Evolutionary conservation across 1,140 invertebrate species (phyloP).

Genomic region (Heliothis virescens): DNA sequence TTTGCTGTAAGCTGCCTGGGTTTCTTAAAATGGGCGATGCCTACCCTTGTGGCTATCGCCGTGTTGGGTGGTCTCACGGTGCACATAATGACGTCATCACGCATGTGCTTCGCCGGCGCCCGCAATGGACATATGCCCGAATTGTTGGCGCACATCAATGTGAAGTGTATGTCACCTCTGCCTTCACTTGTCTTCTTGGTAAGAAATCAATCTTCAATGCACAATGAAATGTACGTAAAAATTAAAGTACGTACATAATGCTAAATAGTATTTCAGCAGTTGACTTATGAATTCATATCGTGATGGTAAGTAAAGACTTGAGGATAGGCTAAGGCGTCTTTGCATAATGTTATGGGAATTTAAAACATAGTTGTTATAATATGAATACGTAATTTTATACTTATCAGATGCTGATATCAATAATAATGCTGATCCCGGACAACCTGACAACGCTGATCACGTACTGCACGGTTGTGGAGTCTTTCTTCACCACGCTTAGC

Average conservation of each 20-base stretch:
- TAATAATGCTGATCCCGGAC: slow-evolving; percentile 94
- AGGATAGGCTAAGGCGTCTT: no score
- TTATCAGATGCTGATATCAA: slow-evolving; percentile 91
- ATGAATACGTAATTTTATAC: neutral
- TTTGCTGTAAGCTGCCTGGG: slow-evolving; percentile 93
- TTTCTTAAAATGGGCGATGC: slow-evolving; percentile 92
- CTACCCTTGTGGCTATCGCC: slow-evolving; percentile 94
- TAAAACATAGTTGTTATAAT: no score
- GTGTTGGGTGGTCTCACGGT: slow-evolving; percentile 95
- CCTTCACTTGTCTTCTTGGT: slow-evolving; percentile 95
- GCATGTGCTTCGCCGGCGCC: slow-evolving; percentile 97
- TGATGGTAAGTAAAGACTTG: no score
- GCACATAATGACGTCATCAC: slow-evolving; percentile 95
- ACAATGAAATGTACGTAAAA: neutral
- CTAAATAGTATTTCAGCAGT: no score
- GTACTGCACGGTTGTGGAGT: slow-evolving; percentile 97
- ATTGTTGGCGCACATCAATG: slow-evolving; percentile 94
- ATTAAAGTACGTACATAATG: neutral
- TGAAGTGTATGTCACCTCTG: slow-evolving; percentile 93
- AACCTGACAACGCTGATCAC: slow-evolving; percentile 97
- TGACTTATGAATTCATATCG: no score
- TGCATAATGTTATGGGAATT: no score
- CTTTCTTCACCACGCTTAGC: slow-evolving; percentile 95
- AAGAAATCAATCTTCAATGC: slow-evolving; percentile 62
- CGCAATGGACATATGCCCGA: slow-evolving; percentile 95